These are phyloP conservation scores for Bursaphelenchus okinawaensis DNA, from an alignment of 2,888 invertebrate species.

Conservation along the genomic window DNA sequence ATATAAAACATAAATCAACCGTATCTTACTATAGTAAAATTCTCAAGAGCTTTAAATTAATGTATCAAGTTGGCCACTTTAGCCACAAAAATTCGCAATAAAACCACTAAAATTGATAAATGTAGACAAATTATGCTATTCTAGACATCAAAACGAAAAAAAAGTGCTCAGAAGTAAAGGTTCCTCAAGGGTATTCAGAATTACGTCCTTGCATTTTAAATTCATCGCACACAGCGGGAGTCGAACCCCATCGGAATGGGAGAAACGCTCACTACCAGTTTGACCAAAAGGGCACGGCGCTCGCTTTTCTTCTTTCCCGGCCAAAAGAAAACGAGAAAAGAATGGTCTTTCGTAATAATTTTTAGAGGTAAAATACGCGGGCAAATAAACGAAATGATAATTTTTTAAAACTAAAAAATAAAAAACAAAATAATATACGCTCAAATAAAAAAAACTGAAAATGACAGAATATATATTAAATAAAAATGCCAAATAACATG, in stretches of 20 bases:
- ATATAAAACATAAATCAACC: not conserved
- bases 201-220: conserved; percentile 21
- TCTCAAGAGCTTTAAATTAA: conserved; percentile 11
- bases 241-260: not conserved
- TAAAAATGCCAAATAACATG: too few relatives aligned
- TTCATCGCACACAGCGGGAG: conserved; percentile 12
- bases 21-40: conserved; percentile 8
- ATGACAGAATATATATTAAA: too few relatives aligned
- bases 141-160: conserved; percentile 8
- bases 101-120: too few relatives aligned
- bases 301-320: not conserved
- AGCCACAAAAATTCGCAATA: not conserved
- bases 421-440: too few relatives aligned
- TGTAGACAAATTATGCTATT: too few relatives aligned
- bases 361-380: too few relatives aligned
- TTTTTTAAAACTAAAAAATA: too few relatives aligned
- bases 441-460: too few relatives aligned
- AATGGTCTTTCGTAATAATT: not conserved
- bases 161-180: conserved; percentile 16
- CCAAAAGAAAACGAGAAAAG: not conserved
- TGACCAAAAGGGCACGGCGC: not conserved
- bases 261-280: not conserved
- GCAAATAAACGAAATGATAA: too few relatives aligned
- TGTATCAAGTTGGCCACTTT: conserved; percentile 3
- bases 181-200: conserved; percentile 16